Evolutionary conservation across 2,888 invertebrate genomes (phyloP), one percentile per base, ranked within the genome.

Genomic region (Gastrophysa polygoni): DNA sequence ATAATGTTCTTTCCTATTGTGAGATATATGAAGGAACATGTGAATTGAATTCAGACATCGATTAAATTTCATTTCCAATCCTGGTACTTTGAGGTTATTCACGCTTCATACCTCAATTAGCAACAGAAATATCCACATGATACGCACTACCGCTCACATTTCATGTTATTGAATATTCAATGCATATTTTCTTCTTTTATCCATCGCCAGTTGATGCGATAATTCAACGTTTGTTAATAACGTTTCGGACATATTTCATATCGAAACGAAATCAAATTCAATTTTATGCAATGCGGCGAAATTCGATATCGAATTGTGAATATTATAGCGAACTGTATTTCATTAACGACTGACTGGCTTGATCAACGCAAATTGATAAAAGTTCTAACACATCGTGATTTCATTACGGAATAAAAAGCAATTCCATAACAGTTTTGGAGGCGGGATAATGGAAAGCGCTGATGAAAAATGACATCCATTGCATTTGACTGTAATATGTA

Each of bases 301-400:
- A 61, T 59, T 61, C 56, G 51, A 64, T 58, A 64, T 64, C 59
- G 59, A 59, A 64, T 59, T 50, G 54, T 48, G 51, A 57, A 59
- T 59, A 61, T 64, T 56, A 58, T 56, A 64, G 61, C 64, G 60
- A 64, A 60, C 57, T 57, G 21, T 59, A 64, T 58, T 64, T 64
- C 58, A 61, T 58, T 61, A 61, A 61, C 64, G 61, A 59, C 54
- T 48, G 52, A 58, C 46, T 61, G 55, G 61, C 56, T 64, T 64
- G 61, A 58, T 61, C 58, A 61, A 57, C 59, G 61, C 61, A 59
- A 61, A 61, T 64, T 64, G 61, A 64, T 64, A 61, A 64, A 64
- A 60, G 64, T 61, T 61, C 54, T 64, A 59, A 56, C 59, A 55
- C 59, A 63, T 63, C 63, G 59, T 59, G 59, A 63, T 63, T 63